phyloP scores from a whole-genome alignment of 2,888 invertebrate species.

The Theodoxus fluviatilis region DNA sequence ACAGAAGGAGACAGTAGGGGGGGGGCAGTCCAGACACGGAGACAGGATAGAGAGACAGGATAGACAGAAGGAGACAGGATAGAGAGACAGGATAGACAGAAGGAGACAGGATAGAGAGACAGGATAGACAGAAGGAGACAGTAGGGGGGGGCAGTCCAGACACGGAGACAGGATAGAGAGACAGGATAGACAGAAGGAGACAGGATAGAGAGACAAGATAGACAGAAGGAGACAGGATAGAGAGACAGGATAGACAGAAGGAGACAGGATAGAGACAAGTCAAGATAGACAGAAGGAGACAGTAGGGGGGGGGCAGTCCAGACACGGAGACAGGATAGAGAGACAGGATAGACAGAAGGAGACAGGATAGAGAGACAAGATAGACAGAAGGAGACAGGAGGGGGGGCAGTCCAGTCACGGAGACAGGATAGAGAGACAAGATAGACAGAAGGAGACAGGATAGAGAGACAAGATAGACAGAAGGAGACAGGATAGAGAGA shows the following conservation, averaged over 20 bases:
- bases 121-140: background rate
- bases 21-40: too few species aligned
- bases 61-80: background rate
- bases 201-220: background rate
- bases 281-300: background rate
- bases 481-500: background rate
- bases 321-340: background rate
- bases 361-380: background rate
- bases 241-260: background rate
- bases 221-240: background rate
- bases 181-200: too few species aligned
- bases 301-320: background rate
- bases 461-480: background rate
- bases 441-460: background rate
- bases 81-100: conserved; percentile 6
- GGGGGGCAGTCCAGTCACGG: background rate
- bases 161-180: background rate
- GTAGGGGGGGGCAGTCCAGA: background rate
- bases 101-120: background rate
- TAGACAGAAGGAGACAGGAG: background rate
- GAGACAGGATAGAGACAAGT: background rate
- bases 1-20: background rate
- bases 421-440: background rate
- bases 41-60: background rate
- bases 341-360: background rate